Percentiles rank a stretch among this genome's conserved stretches.
Conservation (phyloP, 2,888 invertebrate species). For the Pristionchus arcanus region DNA sequence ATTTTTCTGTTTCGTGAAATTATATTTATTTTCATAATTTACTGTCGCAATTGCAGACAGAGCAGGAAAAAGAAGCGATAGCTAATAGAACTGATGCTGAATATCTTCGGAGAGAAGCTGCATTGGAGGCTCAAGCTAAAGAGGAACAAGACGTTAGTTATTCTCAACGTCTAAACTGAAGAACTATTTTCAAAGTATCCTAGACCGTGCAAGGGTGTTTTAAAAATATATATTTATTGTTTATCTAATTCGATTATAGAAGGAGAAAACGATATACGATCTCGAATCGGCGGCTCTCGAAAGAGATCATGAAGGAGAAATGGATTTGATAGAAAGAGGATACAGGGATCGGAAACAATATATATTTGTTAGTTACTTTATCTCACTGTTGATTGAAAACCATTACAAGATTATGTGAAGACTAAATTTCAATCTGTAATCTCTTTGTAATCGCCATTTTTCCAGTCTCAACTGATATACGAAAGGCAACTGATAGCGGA, state of each 20-base stretch:
- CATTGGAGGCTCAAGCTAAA: not conserved
- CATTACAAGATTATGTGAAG: not conserved
- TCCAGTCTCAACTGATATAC: not conserved
- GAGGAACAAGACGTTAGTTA: constrained; percentile 5
- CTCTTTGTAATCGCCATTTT: not conserved
- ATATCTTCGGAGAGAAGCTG: not conserved
- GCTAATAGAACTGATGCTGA: not conserved
- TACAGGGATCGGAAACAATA: not conserved
- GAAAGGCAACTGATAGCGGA: not conserved
- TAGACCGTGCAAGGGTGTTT: too few relatives aligned
- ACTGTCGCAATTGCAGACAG: not conserved
- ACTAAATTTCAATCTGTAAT: not conserved
- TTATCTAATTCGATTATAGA: not conserved
- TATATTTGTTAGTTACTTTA: not conserved
- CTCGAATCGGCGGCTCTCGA: not conserved
- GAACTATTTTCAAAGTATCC: too few relatives aligned
- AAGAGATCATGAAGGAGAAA: constrained; percentile 3
- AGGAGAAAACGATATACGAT: not conserved
- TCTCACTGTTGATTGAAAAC: too few relatives aligned
- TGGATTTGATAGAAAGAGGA: constrained; percentile 1
- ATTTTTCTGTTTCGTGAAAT: not conserved
- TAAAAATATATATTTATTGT: too few relatives aligned
- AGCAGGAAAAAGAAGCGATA: not conserved
- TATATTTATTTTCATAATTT: not conserved
- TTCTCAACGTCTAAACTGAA: too few relatives aligned